Evolutionary conservation across 2,797 vertebrate genomes (phyloP).

Genomic region (Carduelis carduelis): DNA sequence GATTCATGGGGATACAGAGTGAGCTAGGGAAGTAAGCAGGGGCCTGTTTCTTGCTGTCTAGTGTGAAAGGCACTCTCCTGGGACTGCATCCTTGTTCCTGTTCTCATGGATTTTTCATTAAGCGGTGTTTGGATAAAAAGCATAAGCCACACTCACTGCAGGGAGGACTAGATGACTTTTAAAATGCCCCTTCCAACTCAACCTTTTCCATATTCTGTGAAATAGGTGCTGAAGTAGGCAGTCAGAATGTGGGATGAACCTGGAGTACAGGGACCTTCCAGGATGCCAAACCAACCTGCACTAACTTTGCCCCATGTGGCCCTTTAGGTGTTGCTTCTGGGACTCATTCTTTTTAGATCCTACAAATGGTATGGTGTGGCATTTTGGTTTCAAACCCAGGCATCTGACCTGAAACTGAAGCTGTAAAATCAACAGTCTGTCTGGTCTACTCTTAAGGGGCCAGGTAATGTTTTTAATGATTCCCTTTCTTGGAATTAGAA

Average conservation of each 20-base stretch:
- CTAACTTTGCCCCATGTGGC: background rate
- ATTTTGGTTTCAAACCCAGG: background rate
- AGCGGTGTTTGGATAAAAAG: background rate
- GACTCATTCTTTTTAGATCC: background rate
- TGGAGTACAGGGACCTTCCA: background rate
- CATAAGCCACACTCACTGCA: background rate
- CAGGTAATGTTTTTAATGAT: background rate
- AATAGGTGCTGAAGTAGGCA: background rate
- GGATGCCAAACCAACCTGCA: background rate
- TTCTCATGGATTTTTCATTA: background rate
- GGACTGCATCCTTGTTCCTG: accelerated
- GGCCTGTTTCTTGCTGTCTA: background rate
- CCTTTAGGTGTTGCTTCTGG: background rate
- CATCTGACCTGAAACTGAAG: background rate
- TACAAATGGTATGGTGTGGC: background rate
- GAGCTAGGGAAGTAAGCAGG: background rate
- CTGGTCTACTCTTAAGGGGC: background rate
- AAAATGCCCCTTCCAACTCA: background rate
- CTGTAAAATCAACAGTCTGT: background rate
- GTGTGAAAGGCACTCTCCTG: background rate
- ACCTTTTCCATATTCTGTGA: background rate
- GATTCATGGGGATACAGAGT: background rate
- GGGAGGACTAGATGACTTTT: background rate
- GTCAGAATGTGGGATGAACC: background rate
- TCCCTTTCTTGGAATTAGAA: background rate